Base-by-base conservation (phyloP, 92 coral and sea anemone genomes). In the Actinostola sp. region DNA sequence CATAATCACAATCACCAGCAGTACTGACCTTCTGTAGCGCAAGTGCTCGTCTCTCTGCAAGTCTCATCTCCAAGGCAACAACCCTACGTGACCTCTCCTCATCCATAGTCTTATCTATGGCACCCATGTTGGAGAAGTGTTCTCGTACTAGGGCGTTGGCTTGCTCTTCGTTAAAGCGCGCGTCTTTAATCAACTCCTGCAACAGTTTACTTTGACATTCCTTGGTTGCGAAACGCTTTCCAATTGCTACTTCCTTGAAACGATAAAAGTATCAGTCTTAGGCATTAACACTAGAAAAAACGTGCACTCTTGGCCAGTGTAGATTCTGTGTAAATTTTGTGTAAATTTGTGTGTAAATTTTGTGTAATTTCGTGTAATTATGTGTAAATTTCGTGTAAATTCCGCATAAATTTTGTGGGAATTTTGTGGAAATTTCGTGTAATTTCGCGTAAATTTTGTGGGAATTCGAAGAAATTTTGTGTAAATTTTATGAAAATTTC, bases 1-100 rank as follows among this genome's bases (percentile, higher is more conserved):
- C 8, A 2, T 5, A 60, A 11, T 1, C 13, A 60, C 13, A 25
- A 8, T 20, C n/a, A 48, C 19, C n/a, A 9, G 21, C 23, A 57
- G 4, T 33, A 12, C 26, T 51, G 19, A 82, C 99, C 80, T 92
- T 92, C 66, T 87, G 85, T 25, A 78, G 75, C 0, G 89, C 99
- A 64, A 95, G 24, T 1, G 97, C 99, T 27, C 88, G 74, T 38
- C 99, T 81, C 63, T 95, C 97, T 2, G 92, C 92, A 23, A 92
- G 85, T 54, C 97, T 92, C 92, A 88, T 95, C 55, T 92, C 99
- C 38, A 95, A 82, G 21, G 97, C 96, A 86, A 95, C 88, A 6
- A 83, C 84, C 42, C 94, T 93, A 53, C 91, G 86, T 5, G 96
- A 66, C 56, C 84, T 92, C 79, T 95, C 97, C 27, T 92, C 99